Evolutionary conservation across 2,797 vertebrate genomes (phyloP).

Genomic region (Neosilurus mollespiculum): DNA sequence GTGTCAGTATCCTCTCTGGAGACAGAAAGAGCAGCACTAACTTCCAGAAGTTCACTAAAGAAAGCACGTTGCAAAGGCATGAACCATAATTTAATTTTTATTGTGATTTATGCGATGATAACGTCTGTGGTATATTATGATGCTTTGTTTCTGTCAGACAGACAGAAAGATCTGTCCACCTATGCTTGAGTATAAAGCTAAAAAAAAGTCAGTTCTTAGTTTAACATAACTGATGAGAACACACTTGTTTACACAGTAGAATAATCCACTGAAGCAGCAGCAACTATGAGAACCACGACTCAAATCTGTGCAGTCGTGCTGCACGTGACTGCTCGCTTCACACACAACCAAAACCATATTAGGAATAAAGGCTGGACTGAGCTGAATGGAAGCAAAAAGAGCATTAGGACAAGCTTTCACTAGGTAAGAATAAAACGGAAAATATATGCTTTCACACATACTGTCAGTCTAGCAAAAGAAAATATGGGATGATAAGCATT

Average conservation of each 20-base stretch:
- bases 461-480: constrained; percentile 2
- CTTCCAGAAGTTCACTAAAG: not conserved
- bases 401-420: constrained; percentile 28
- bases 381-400: constrained; percentile 27
- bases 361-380: constrained; percentile 60
- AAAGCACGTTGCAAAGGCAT: not conserved
- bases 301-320: constrained; percentile 23
- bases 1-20: constrained; percentile 18
- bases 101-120: not conserved
- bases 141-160: not conserved
- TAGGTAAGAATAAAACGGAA: not conserved
- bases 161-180: not conserved
- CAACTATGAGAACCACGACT: constrained; percentile 50
- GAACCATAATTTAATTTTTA: not conserved
- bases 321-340: constrained; percentile 61
- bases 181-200: not conserved
- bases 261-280: constrained; percentile 46
- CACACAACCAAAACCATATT: constrained; percentile 68
- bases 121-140: not conserved
- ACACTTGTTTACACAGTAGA: constrained; percentile 49
- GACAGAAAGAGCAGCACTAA: constrained; percentile 2
- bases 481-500: constrained; percentile 23
- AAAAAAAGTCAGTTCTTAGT: not conserved
- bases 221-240: constrained; percentile 32
- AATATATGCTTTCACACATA: constrained; percentile 16